phyloP scores from a whole-genome alignment of 2,888 invertebrate genomes.

The Argyra leucocephala region DNA sequence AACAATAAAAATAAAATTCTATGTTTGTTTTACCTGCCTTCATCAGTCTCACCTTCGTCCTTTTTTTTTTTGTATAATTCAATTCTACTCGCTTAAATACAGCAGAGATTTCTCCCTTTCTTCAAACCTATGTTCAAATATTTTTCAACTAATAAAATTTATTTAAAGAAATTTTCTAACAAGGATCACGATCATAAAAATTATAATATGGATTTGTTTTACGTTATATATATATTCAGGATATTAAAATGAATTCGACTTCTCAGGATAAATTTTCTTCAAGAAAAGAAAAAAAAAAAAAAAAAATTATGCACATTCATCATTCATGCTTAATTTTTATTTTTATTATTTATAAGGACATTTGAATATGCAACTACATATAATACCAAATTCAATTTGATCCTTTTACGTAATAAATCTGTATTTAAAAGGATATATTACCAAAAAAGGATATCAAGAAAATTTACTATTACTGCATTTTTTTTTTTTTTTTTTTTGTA shows the following conservation, averaged over 20 bases:
- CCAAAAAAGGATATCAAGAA: too few species aligned
- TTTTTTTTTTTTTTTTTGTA: conserved; percentile 14
- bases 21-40: conserved; percentile 41
- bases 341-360: too few species aligned
- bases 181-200: not conserved
- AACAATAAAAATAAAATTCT: conserved; percentile 35
- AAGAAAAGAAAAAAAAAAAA: not conserved
- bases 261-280: too few species aligned
- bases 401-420: too few species aligned
- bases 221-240: too few species aligned
- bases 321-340: conserved; percentile 4
- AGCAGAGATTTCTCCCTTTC: not conserved
- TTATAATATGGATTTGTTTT: too few species aligned
- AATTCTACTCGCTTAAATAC: not conserved
- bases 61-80: not conserved
- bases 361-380: too few species aligned
- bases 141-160: not conserved
- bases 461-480: too few species aligned
- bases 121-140: not conserved
- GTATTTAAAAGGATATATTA: too few species aligned
- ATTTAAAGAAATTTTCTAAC: not conserved
- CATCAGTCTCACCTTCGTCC: conserved; percentile 9
- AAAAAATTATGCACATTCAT: not conserved
- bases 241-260: too few species aligned
- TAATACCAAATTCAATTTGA: too few species aligned